phyloP scores from a whole-genome alignment of 2,797 vertebrate species.

The Acanthurus leucopareius region DNA sequence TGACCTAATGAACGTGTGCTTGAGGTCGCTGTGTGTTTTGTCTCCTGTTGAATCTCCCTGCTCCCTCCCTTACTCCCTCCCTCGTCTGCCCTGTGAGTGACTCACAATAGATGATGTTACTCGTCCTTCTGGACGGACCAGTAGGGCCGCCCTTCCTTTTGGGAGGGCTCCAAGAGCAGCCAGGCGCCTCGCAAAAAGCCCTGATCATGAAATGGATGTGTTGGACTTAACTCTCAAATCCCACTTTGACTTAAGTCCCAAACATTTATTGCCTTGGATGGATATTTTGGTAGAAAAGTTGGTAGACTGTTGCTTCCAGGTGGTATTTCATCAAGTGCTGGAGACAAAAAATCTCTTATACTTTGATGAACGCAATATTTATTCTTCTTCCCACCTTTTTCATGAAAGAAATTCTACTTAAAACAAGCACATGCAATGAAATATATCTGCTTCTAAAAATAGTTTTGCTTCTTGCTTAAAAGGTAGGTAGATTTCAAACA shows the following conservation, averaged over 20 bases:
- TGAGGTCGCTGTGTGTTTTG: conserved; percentile 52
- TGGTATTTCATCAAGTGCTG: not conserved
- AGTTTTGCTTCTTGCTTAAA: not conserved
- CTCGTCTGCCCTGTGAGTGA: conserved; percentile 43
- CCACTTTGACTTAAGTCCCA: conserved; percentile 15
- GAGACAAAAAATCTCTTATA: not conserved
- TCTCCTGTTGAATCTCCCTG: conserved; percentile 35
- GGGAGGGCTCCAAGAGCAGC: conserved; percentile 61
- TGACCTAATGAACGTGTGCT: conserved; percentile 53
- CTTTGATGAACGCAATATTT: not conserved
- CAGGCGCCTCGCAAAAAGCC: conserved; percentile 40
- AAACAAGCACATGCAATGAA: not conserved
- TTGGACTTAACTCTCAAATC: conserved; percentile 44
- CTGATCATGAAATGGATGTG: conserved; percentile 43
- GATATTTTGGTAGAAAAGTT: not conserved
- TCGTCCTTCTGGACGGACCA: conserved; percentile 72
- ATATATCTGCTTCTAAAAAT: not conserved
- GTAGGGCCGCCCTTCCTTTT: conserved; percentile 70
- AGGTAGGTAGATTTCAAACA: not conserved
- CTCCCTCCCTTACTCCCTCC: conserved; percentile 6
- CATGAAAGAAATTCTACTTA: not conserved
- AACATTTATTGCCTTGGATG: conserved; percentile 23
- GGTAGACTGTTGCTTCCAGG: conserved; percentile 5
- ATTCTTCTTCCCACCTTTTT: not conserved
- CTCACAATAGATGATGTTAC: conserved; percentile 67